Base-by-base conservation (phyloP, 2,888 invertebrate species). In the Xylota sylvarum region DNA sequence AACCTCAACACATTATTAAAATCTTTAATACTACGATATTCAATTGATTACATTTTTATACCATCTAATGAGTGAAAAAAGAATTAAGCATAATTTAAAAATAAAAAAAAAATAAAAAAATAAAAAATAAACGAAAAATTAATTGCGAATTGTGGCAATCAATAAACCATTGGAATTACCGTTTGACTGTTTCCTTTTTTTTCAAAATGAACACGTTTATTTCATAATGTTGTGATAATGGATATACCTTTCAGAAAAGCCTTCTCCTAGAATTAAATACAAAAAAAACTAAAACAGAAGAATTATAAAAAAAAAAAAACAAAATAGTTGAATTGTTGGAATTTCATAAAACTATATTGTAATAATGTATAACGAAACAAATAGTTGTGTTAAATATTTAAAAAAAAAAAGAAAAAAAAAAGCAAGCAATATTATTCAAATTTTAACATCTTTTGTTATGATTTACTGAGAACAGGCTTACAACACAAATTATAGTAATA, bases 161-260 rank as follows among this genome's bases (percentile, higher is more conserved):
- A 82, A 58, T 48, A 58, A 81, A 74, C 17, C 52, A 83, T 78
- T 83, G 55, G 67, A 78, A 69, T 65, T 62, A 82, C 81, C 60
- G 50, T 86, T 86, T 35, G 62, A 81, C 72, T 86, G 62, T 81
- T 60, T 77, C 32, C 52, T 58, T 27, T 64, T 80, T 79, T 76
- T 56, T 30, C 7, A 14, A 43, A 69, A 73, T 32, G 19, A 58
- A 72, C 12, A 74, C 40, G 37, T 50, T 72, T 64, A 55, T 86
- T 82, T 78, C 43, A 86, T 82, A 82, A 86, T 82, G 72, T 86
- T 86, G 86, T 86, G 86, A 86, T 86, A 86, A 85, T 80, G 80
- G 62, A 79, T 74, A 76, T 85, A 85, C 85, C 85, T 85, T 86
- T 82, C 86, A 77, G 58, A 77, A 81, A 80, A 83, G 80, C 85